Evolutionary conservation across 2,113 vertebrate genomes (phyloP).

Genomic region (Cynocephalus volans): DNA sequence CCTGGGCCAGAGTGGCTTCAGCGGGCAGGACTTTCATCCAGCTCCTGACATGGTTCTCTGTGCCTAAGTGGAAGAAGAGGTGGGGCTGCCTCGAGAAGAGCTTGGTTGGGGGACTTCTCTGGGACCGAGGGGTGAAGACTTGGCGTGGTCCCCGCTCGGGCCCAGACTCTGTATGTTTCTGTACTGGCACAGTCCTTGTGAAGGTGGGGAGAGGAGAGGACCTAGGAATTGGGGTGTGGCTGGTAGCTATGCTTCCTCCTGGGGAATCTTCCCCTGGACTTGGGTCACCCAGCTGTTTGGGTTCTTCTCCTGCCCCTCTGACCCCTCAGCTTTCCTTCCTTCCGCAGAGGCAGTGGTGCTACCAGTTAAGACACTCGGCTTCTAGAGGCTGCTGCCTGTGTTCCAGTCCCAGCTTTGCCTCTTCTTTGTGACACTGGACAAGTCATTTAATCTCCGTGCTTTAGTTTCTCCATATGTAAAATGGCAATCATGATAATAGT

Average conservation of each 20-base stretch:
- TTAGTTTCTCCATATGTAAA: not conserved
- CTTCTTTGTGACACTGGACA: not conserved
- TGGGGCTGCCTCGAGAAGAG: not conserved
- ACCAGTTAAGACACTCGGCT: not conserved
- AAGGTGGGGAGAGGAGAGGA: not conserved
- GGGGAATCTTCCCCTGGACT: not conserved
- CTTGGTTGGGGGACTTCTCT: not conserved
- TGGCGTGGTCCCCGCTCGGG: not conserved
- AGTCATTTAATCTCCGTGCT: not conserved
- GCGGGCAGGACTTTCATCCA: accelerated
- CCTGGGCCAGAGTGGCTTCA: no score
- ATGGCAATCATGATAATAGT: not conserved
- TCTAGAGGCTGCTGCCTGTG: not conserved
- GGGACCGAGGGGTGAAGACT: not conserved
- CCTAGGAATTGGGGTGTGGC: not conserved
- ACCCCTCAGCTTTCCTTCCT: not conserved
- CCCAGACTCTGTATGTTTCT: not conserved
- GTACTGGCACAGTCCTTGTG: not conserved
- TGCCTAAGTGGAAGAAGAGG: not conserved
- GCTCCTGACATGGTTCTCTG: accelerated
- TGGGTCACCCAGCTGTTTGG: accelerated
- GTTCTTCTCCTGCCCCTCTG: not conserved
- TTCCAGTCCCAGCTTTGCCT: not conserved
- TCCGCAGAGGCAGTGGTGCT: no score
- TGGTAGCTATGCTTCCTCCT: not conserved